phyloP scores from a whole-genome alignment of 2,888 invertebrate species.

The Rhopalosiphum nymphaeae region DNA sequence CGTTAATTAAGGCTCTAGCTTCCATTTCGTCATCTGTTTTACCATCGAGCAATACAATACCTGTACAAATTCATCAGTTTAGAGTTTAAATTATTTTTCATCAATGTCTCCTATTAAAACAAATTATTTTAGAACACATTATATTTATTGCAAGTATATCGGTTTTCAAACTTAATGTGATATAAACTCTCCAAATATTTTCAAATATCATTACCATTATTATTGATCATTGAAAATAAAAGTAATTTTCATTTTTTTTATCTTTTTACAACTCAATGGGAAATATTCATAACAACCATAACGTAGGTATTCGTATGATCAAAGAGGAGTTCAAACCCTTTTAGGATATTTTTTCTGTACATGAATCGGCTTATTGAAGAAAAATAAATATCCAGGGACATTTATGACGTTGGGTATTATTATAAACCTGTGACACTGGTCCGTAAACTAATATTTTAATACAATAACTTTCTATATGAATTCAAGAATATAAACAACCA shows the following conservation, averaged over 20 bases:
- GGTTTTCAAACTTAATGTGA: neutral
- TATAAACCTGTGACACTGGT: neutral
- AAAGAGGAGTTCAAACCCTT: neutral
- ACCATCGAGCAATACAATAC: conserved; percentile 90
- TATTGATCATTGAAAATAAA: neutral
- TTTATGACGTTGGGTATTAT: neutral
- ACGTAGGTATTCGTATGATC: too few species aligned
- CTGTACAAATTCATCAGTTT: conserved; percentile 69
- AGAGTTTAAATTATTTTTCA: neutral
- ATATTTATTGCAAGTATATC: neutral
- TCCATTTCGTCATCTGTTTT: conserved; percentile 88
- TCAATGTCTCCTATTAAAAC: neutral
- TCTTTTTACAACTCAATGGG: neutral
- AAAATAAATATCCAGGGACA: neutral
- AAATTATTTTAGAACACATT: conserved; percentile 4
- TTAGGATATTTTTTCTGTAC: neutral
- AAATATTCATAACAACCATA: neutral
- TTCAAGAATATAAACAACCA: neutral
- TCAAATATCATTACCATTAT: neutral
- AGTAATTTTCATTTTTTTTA: neutral
- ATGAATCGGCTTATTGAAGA: neutral
- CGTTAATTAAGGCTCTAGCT: conserved; percentile 85
- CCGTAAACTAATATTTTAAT: neutral
- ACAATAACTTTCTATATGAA: neutral
- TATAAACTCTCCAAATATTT: neutral